Evolutionary conservation across 2,888 invertebrate species (phyloP).

Genomic region (Ephialtes manifestator): DNA sequence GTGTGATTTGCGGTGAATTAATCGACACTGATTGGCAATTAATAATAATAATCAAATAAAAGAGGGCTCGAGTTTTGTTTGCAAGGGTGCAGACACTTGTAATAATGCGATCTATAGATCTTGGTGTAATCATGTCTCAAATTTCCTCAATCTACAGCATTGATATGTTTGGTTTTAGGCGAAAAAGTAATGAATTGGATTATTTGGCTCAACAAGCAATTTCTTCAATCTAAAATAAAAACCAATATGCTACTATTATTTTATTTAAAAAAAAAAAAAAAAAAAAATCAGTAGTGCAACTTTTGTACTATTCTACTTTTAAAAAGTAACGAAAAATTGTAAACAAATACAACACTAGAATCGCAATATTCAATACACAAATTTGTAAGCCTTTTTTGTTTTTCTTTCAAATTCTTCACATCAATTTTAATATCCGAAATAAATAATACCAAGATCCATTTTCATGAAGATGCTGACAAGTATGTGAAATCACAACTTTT

Average conservation of each 20-base stretch:
- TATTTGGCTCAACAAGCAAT: neutral
- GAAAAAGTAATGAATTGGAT: no score
- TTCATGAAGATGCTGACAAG: neutral
- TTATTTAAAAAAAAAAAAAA: no score
- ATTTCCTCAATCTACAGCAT: no score
- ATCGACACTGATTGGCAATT: constrained; percentile 37
- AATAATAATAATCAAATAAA: neutral
- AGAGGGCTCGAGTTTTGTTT: neutral
- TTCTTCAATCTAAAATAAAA: no score
- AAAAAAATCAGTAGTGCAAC: no score
- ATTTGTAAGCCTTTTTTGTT: neutral
- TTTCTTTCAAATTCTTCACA: neutral
- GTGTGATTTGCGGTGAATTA: constrained; percentile 24
- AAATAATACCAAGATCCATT: neutral
- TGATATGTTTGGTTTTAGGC: no score
- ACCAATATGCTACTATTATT: no score
- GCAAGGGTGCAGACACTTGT: constrained; percentile 31
- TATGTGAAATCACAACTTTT: neutral
- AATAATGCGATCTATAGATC: constrained; percentile 32
- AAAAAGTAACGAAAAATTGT: no score
- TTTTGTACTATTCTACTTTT: no score
- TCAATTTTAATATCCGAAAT: neutral
- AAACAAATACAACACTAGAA: no score
- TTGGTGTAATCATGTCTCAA: constrained; percentile 34
- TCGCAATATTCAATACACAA: neutral